Conservation (phyloP, 92 coral and sea anemone species). For the Siderastrea siderea region DNA sequence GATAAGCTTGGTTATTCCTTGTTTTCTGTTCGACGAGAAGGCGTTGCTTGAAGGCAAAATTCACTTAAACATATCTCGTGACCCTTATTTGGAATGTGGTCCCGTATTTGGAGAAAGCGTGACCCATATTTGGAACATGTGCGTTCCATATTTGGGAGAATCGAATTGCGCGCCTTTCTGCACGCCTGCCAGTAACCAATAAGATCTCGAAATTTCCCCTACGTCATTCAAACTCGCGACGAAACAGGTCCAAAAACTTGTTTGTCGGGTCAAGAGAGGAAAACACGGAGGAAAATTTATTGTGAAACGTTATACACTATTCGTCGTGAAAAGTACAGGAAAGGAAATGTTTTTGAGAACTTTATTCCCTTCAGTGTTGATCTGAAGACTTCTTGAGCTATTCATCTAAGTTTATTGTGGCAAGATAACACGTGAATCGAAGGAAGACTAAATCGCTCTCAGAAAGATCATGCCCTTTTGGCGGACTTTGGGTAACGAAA, state of each 20-base stretch:
- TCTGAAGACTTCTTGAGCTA: neutral
- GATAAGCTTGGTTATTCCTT: neutral
- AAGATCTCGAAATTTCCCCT: neutral
- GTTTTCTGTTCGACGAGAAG: neutral
- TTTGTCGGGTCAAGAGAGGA: neutral
- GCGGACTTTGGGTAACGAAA: conserved; percentile 14
- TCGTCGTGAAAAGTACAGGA: neutral
- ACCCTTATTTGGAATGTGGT: conserved; percentile 40
- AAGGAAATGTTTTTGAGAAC: neutral
- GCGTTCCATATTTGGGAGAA: conserved; percentile 47
- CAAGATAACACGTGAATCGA: neutral
- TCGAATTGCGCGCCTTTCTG: conserved; percentile 46
- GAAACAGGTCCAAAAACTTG: neutral
- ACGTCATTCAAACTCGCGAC: conserved; percentile 27
- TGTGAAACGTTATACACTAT: neutral
- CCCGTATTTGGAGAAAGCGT: conserved; percentile 56
- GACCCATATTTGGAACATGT: conserved; percentile 57
- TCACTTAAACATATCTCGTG: neutral
- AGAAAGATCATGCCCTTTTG: conserved; percentile 10
- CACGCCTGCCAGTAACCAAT: conserved; percentile 16
- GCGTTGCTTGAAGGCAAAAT: no score
- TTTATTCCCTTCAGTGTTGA: neutral
- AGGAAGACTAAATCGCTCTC: neutral
- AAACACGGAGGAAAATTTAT: neutral
- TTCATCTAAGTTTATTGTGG: neutral